Conservation (phyloP, 2,113 vertebrate genomes). For the Plestiodon gilberti region DNA sequence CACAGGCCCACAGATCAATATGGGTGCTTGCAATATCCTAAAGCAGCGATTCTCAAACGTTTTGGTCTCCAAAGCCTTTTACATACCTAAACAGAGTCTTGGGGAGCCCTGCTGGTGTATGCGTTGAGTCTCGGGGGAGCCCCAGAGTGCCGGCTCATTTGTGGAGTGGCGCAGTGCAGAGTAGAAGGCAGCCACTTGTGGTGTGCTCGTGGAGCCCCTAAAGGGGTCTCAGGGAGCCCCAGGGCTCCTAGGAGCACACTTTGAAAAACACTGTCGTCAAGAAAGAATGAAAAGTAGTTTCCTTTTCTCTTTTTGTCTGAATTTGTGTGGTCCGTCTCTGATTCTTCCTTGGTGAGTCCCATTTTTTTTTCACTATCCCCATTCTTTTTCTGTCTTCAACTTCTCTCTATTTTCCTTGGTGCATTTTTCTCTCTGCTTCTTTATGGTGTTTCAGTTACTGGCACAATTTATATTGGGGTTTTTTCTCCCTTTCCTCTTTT, state of each 20-base stretch:
- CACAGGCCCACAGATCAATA: not conserved
- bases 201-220: too few relatives aligned
- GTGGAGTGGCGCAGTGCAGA: too few relatives aligned
- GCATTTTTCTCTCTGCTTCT: slow-evolving; percentile 37
- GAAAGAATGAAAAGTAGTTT: not conserved
- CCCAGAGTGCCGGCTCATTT: too few relatives aligned
- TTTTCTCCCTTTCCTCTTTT: slow-evolving; percentile 36
- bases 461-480: slow-evolving; percentile 37
- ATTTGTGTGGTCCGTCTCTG: not conserved
- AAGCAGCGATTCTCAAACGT: not conserved
- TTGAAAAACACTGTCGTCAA: too few relatives aligned
- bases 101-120: too few relatives aligned
- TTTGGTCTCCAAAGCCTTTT: too few relatives aligned
- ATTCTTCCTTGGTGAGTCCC: slow-evolving; percentile 14
- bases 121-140: too few relatives aligned
- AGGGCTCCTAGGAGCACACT: too few relatives aligned
- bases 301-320: too few relatives aligned
- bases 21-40: not conserved
- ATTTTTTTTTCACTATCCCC: not conserved
- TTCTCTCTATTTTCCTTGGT: not conserved
- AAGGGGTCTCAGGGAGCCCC: too few relatives aligned
- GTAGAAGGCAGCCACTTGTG: too few relatives aligned
- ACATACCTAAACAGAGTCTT: too few relatives aligned
- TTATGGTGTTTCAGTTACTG: slow-evolving; percentile 62
- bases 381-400: not conserved